Conservation (phyloP, 2,797 vertebrate genomes). For the Pogonophryne albipinna region DNA sequence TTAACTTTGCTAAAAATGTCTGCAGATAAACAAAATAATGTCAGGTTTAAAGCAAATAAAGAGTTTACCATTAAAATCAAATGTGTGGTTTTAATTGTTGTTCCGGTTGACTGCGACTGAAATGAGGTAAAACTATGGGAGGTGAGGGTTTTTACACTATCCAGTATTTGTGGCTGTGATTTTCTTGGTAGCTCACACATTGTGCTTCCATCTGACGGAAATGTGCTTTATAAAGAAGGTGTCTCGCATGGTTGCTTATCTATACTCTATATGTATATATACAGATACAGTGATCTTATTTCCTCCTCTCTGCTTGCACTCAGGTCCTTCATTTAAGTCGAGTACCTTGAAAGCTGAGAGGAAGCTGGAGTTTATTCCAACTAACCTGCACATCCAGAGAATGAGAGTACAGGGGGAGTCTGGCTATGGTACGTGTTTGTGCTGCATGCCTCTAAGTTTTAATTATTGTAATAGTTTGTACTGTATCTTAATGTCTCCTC, state of each 20-base stretch:
- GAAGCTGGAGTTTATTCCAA: constrained; percentile 97
- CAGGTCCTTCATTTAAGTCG: constrained; percentile 98
- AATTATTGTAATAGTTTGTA: neutral
- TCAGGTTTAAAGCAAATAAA: too few relatives aligned
- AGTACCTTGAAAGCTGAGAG: constrained; percentile 97
- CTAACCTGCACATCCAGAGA: constrained; percentile 97
- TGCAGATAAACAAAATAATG: too few relatives aligned
- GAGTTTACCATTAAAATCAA: too few relatives aligned
- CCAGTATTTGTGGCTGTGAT: too few relatives aligned
- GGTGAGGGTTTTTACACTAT: too few relatives aligned
- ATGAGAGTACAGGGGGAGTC: constrained; percentile 98
- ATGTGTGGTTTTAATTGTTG: too few relatives aligned
- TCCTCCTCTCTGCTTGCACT: neutral
- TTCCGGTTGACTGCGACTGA: too few relatives aligned
- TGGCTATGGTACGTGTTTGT: constrained; percentile 88
- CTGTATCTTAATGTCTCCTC: neutral
- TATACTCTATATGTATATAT: neutral
- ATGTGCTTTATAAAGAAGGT: too few relatives aligned
- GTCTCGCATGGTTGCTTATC: neutral
- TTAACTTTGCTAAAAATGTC: too few relatives aligned
- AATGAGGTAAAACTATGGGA: too few relatives aligned
- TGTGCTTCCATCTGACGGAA: too few relatives aligned
- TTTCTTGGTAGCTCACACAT: too few relatives aligned
- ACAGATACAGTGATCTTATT: neutral
- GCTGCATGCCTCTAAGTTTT: neutral